phyloP scores from a whole-genome alignment of 2,113 vertebrate genomes.

The Pachyramphus minor region DNA sequence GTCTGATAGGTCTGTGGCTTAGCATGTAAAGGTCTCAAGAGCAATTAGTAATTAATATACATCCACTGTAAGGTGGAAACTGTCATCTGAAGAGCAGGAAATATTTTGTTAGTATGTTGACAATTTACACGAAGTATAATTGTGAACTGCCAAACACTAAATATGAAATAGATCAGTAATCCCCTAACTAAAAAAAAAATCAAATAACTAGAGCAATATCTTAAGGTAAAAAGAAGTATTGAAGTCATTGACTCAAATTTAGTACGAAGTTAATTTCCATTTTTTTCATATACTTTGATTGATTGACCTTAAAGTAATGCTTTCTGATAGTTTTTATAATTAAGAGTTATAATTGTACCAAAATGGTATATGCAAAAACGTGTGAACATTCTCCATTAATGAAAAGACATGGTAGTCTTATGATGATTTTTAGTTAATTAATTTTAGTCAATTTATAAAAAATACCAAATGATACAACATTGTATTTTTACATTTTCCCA shows the following conservation, averaged over 20 bases:
- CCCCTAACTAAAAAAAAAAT: background rate
- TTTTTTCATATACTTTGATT: background rate
- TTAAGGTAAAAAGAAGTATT: background rate
- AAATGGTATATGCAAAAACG: background rate
- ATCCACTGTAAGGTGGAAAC: background rate
- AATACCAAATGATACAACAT: background rate
- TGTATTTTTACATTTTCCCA: background rate
- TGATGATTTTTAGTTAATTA: background rate
- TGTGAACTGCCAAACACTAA: background rate
- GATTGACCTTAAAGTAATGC: background rate
- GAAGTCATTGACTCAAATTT: background rate
- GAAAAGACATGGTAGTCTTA: background rate
- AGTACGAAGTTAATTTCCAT: background rate
- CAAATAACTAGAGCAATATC: background rate
- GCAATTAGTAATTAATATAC: constrained; percentile 20
- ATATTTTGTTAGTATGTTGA: background rate
- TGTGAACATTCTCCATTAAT: background rate
- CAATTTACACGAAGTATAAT: background rate
- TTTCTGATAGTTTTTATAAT: background rate
- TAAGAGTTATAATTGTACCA: background rate
- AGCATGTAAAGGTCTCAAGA: background rate
- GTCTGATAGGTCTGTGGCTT: background rate
- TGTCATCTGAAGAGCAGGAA: background rate
- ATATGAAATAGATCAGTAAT: background rate
- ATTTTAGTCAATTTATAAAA: background rate